A percentile compares a stretch with the other conserved stretches of the same genome.
Evolutionary conservation across 2,797 vertebrate species (phyloP).

Genomic region (Sciurus carolinensis): DNA sequence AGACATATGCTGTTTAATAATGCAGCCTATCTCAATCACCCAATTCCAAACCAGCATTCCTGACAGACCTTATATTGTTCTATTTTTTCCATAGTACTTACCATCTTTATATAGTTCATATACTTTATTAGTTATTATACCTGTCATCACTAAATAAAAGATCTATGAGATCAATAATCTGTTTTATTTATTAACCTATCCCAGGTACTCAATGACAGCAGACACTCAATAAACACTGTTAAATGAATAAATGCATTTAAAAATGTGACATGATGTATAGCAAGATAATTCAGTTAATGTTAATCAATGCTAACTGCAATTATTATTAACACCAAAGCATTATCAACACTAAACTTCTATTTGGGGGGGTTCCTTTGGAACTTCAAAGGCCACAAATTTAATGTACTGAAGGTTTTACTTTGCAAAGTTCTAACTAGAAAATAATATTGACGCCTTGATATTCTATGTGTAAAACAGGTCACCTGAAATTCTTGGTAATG

Average conservation of each 20-base stretch:
- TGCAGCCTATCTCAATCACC: neutral
- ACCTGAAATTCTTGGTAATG: neutral
- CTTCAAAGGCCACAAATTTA: constrained; percentile 54
- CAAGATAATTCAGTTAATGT: constrained; percentile 18
- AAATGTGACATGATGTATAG: neutral
- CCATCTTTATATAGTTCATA: neutral
- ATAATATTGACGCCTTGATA: constrained; percentile 57
- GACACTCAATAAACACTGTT: constrained; percentile 38
- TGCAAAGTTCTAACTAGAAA: constrained; percentile 28
- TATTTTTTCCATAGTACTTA: neutral
- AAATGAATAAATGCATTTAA: constrained; percentile 23
- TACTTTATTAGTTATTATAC: constrained; percentile 15
- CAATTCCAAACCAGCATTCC: neutral
- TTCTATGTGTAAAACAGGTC: neutral
- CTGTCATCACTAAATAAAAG: constrained; percentile 40
- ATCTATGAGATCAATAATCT: neutral
- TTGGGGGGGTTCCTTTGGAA: constrained; percentile 27
- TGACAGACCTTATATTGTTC: neutral
- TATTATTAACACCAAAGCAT: neutral
- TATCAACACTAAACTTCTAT: neutral
- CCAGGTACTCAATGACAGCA: neutral
- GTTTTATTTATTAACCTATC: constrained; percentile 41
- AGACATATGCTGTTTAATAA: neutral
- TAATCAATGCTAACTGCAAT: constrained; percentile 1
- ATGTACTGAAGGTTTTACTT: neutral